A percentile compares a stretch with the other conserved stretches of the same genome.
These are phyloP conservation scores for Minunthozetes semirufus DNA, from an alignment of 2,888 invertebrate species.

Conservation along the genomic window DNA sequence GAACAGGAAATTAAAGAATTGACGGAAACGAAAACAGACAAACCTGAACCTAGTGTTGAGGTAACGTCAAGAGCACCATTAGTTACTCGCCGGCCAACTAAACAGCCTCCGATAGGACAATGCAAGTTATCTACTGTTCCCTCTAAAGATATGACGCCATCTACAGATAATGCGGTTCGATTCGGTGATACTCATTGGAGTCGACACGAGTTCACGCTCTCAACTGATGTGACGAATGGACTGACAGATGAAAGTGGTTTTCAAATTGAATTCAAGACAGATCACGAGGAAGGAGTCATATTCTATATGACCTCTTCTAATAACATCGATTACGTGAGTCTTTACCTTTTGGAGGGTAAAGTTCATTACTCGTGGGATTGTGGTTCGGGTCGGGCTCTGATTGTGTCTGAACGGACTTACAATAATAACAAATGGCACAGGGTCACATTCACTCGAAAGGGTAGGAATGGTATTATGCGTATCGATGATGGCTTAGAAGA, in stretches of 20 bases:
- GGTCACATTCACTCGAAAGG: conserved; percentile 59
- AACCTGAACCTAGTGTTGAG: neutral
- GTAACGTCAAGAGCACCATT: neutral
- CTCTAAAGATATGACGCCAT: conserved; percentile 52
- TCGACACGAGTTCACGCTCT: conserved; percentile 39
- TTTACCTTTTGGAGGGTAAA: conserved; percentile 67
- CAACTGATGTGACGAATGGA: conserved; percentile 35
- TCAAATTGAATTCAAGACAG: conserved; percentile 40
- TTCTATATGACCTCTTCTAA: conserved; percentile 64
- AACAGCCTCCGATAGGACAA: conserved; percentile 45
- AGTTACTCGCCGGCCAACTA: neutral
- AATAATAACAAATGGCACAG: conserved; percentile 75
- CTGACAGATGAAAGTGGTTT: conserved; percentile 40
- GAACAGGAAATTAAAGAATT: conserved; percentile 1
- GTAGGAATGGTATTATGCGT: conserved; percentile 59
- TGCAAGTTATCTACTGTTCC: conserved; percentile 56
- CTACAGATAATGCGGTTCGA: conserved; percentile 49
- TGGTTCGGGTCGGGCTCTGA: conserved; percentile 58
- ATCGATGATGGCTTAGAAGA: conserved; percentile 58
- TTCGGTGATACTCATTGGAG: conserved; percentile 41
- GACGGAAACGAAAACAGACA: neutral
- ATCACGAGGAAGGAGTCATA: conserved; percentile 66
- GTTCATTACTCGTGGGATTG: conserved; percentile 67
- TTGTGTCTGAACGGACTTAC: conserved; percentile 57
- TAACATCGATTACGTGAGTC: conserved; percentile 63